Percentiles rank a stretch among this genome's conserved stretches.
These are phyloP conservation scores for Hiodon alosoides DNA, from an alignment of 2,113 vertebrate genomes.

Conservation along the genomic window DNA sequence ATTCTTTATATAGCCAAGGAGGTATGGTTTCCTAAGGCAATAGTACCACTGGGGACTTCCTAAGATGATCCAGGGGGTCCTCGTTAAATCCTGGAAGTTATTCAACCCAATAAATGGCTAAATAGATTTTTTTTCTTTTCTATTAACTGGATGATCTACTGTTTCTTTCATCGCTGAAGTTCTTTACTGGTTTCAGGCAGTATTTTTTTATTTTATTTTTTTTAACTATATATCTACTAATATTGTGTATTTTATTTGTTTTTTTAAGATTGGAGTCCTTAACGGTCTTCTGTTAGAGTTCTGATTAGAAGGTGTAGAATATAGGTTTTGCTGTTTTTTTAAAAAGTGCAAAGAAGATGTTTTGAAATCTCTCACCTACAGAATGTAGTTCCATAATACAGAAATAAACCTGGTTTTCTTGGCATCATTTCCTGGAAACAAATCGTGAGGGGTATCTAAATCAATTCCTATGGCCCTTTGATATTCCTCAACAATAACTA, in stretches of 20 bases:
- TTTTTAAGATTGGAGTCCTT: conserved; percentile 46
- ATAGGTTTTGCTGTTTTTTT: not conserved
- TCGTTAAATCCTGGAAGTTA: conserved; percentile 70
- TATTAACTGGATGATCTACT: conserved; percentile 64
- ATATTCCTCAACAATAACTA: no score
- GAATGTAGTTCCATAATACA: not conserved
- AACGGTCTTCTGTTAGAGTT: conserved; percentile 31
- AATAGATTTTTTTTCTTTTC: conserved; percentile 71
- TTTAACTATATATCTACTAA: conserved; percentile 50
- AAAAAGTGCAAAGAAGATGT: not conserved
- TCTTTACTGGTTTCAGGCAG: conserved; percentile 51
- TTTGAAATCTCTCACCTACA: not conserved
- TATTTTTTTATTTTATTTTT: conserved; percentile 18
- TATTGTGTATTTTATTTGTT: conserved; percentile 63
- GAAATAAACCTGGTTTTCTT: not conserved
- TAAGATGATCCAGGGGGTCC: conserved; percentile 59
- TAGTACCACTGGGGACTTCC: conserved; percentile 57
- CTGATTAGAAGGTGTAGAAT: not conserved
- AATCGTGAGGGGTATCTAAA: no score
- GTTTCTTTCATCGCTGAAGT: conserved; percentile 58
- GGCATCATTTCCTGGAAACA: no score
- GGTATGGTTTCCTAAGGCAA: conserved; percentile 67
- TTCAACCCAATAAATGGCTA: conserved; percentile 71
- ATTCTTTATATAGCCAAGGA: conserved; percentile 60
- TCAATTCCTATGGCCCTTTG: no score